These are phyloP conservation scores for Anneissia japonica DNA, from an alignment of 35 echinoderm and acorn worm species.

Conservation along the genomic window DNA sequence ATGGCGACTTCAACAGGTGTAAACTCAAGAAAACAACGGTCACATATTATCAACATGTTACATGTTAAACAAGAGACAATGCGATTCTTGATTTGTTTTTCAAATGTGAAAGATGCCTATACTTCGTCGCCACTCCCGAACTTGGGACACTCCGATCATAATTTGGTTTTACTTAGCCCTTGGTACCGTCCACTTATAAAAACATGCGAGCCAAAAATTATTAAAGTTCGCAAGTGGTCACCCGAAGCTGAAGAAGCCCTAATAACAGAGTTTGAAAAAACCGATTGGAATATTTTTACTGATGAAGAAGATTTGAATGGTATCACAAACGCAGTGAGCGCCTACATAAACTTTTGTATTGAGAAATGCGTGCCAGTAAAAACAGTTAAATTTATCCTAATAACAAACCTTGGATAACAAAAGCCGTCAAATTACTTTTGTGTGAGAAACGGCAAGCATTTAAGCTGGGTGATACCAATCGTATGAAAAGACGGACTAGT, in stretches of 20 bases:
- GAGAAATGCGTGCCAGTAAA: background rate
- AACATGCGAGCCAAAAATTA: background rate
- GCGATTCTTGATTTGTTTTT: constrained; percentile 10
- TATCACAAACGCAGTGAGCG: background rate
- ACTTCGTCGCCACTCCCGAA: background rate
- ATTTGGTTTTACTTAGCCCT: constrained; percentile 11
- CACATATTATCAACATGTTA: background rate
- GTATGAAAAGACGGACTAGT: background rate
- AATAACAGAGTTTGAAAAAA: background rate
- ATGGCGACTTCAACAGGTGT: background rate
- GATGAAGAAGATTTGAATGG: background rate
- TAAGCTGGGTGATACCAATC: background rate
- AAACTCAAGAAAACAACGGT: background rate
- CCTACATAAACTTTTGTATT: constrained; percentile 1
- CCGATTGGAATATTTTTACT: background rate
- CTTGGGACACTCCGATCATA: constrained; percentile 30
- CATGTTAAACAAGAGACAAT: background rate
- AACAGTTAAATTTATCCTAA: background rate
- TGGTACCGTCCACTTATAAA: background rate
- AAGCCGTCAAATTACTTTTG: background rate
- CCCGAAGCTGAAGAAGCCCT: background rate
- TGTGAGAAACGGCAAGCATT: background rate
- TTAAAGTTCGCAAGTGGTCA: constrained; percentile 6
- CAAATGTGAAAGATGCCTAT: constrained; percentile 6
- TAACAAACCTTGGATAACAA: constrained; percentile 3